Percentiles rank a stretch among this genome's conserved stretches.
phyloP scores from a whole-genome alignment of 2,888 invertebrate genomes.

The Dicyrtomina minuta region DNA sequence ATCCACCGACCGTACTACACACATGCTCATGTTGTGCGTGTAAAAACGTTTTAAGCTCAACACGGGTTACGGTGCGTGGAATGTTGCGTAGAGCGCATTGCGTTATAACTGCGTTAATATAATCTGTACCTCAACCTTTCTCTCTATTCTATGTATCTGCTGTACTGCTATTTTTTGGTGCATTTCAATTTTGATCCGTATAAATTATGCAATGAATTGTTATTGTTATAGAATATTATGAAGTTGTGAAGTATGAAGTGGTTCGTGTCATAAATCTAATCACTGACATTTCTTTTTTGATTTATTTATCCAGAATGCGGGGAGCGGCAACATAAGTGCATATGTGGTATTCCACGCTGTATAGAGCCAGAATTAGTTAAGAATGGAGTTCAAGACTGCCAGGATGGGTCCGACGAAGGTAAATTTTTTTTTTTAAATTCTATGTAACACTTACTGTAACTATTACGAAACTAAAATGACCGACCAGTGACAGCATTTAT shows the following conservation, averaged over 20 bases:
- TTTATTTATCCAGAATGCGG: constrained; percentile 56
- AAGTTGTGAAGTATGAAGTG: not conserved
- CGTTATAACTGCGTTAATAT: no score
- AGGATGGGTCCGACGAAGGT: constrained; percentile 59
- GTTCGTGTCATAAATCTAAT: constrained; percentile 24
- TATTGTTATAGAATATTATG: constrained; percentile 5
- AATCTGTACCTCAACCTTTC: not conserved
- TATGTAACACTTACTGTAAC: no score
- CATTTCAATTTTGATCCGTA: constrained; percentile 19
- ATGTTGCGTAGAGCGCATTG: no score
- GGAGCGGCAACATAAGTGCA: constrained; percentile 57
- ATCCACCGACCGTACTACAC: no score
- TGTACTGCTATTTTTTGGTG: not conserved
- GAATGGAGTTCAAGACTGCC: constrained; percentile 58
- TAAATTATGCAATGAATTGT: constrained; percentile 25
- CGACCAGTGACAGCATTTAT: no score
- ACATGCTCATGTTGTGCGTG: not conserved
- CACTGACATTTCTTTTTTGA: constrained; percentile 26
- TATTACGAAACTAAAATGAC: not conserved
- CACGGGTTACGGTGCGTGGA: not conserved
- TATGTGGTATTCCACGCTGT: constrained; percentile 58
- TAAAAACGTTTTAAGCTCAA: constrained; percentile 15
- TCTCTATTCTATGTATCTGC: not conserved
- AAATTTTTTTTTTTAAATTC: constrained; percentile 18
- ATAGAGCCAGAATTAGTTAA: constrained; percentile 56